phyloP scores from a whole-genome alignment of 2,888 invertebrate genomes.

The Microplitis manilae region DNA sequence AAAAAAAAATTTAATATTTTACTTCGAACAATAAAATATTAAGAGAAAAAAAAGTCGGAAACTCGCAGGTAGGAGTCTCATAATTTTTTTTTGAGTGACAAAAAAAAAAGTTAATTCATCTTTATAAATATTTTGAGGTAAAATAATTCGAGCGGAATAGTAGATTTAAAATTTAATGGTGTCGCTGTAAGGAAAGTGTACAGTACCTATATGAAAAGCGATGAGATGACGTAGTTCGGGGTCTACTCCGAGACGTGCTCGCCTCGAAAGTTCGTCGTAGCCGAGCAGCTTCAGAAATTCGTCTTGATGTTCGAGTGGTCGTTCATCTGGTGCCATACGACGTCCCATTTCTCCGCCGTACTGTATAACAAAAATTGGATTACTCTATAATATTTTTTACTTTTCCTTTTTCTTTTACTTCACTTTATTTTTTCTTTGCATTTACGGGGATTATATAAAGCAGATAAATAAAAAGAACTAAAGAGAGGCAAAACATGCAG shows the following conservation, averaged over 20 bases:
- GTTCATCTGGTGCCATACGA: conserved; percentile 74
- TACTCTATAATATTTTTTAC: not conserved
- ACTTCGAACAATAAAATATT: not conserved
- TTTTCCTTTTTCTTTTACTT: not conserved
- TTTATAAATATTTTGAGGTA: not conserved
- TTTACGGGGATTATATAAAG: not conserved
- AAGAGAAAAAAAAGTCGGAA: not conserved
- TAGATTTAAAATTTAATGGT: conserved; percentile 19
- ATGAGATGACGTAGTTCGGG: conserved; percentile 77
- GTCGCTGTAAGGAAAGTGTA: not conserved
- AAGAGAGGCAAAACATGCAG: too few species aligned
- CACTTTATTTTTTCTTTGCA: not conserved
- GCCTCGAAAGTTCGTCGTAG: conserved; percentile 76
- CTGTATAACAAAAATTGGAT: conserved; percentile 52
- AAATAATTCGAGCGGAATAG: conserved; percentile 1
- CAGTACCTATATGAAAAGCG: conserved; percentile 75
- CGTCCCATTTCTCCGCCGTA: conserved; percentile 75
- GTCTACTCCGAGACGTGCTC: conserved; percentile 78
- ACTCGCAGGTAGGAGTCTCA: too few species aligned
- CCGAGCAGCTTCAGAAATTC: conserved; percentile 76
- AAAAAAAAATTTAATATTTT: not conserved
- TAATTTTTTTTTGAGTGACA: not conserved
- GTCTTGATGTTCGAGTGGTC: conserved; percentile 77
- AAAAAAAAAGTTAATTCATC: not conserved
- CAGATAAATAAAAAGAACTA: not conserved